Evolutionary conservation across 2,113 vertebrate genomes (phyloP).

Genomic region (Microcebus griseorufus): DNA sequence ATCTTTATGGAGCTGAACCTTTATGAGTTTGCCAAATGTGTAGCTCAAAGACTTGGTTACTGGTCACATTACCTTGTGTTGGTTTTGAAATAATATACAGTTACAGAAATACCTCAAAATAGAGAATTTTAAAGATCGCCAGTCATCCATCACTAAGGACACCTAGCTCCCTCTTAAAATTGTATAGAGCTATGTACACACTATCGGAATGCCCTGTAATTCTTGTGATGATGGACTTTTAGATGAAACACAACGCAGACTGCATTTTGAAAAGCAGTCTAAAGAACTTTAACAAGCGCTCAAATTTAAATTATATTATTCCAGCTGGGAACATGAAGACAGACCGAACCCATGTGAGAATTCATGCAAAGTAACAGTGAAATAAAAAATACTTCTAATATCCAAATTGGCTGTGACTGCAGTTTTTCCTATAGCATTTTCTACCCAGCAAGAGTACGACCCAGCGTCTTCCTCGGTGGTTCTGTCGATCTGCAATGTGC

Average conservation of each 20-base stretch:
- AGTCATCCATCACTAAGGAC: neutral
- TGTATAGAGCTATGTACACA: neutral
- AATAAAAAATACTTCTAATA: constrained; percentile 89
- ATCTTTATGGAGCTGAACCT: neutral
- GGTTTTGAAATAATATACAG: neutral
- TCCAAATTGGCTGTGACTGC: constrained; percentile 90
- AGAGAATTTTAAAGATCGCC: neutral
- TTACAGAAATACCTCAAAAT: neutral
- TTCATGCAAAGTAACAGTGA: neutral
- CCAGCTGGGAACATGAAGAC: neutral
- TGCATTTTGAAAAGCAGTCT: neutral
- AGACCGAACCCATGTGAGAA: neutral
- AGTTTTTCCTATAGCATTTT: constrained; percentile 90
- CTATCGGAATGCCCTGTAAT: neutral
- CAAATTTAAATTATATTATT: neutral
- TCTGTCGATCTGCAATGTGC: constrained; percentile 90
- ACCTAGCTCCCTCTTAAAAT: neutral
- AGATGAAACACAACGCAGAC: neutral
- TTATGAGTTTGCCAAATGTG: neutral
- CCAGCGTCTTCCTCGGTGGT: constrained; percentile 88
- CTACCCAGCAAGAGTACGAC: constrained; percentile 91
- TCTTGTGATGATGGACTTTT: neutral
- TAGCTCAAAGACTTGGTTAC: neutral
- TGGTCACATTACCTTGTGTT: neutral
- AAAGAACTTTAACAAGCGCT: neutral